Conservation (phyloP, 2,113 vertebrate species). For the Anoplopoma fimbria region DNA sequence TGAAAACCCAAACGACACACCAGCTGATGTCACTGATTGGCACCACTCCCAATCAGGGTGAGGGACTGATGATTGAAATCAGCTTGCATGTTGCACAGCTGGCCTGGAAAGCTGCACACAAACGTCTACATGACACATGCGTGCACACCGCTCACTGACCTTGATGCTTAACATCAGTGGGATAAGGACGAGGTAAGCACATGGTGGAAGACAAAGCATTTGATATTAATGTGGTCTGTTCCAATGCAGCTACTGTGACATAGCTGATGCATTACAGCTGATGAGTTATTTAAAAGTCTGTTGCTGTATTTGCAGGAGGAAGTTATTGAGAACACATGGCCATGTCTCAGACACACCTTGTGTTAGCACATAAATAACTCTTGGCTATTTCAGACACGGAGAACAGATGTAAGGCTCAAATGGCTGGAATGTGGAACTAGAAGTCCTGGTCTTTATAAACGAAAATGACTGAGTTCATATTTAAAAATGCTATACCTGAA, state of each 20-base stretch:
- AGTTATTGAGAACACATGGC: constrained; percentile 13
- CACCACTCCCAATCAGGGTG: neutral
- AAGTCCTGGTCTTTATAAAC: neutral
- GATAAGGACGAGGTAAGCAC: constrained; percentile 2
- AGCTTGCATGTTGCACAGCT: constrained; percentile 1
- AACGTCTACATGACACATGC: neutral
- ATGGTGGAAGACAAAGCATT: neutral
- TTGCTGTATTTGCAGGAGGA: constrained; percentile 31
- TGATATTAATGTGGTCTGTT: neutral
- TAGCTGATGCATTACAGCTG: constrained; percentile 36
- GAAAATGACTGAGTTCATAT: neutral
- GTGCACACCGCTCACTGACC: constrained; percentile 23
- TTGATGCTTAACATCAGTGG: constrained; percentile 24
- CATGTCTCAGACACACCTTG: constrained; percentile 38
- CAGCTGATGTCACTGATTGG: constrained; percentile 5
- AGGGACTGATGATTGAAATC: constrained; percentile 1
- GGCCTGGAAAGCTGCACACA: constrained; percentile 9
- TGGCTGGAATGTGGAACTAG: neutral
- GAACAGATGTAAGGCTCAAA: constrained; percentile 48
- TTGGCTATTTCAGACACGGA: constrained; percentile 45
- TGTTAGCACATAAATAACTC: constrained; percentile 57
- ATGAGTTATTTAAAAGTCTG: constrained; percentile 56
- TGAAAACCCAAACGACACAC: neutral
- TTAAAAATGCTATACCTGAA: neutral
- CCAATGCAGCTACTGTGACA: constrained; percentile 7